phyloP scores from a whole-genome alignment of 2,888 invertebrate genomes.

The Silvanus unidentatus region DNA sequence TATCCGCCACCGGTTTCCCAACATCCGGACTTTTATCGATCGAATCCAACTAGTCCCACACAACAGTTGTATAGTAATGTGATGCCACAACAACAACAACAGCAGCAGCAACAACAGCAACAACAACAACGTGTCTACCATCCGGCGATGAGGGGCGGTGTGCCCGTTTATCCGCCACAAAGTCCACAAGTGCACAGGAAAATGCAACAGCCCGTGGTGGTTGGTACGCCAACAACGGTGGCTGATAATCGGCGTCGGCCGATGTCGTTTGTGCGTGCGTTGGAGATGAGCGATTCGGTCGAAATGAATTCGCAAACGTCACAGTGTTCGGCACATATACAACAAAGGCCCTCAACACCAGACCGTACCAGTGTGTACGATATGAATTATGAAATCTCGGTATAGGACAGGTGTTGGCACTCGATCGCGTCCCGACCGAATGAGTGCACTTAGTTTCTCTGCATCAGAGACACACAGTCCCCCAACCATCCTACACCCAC shows the following conservation, averaged over 20 bases:
- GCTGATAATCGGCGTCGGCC: constrained; percentile 59
- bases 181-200: constrained; percentile 56
- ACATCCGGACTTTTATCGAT: constrained; percentile 51
- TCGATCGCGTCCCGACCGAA: constrained; percentile 24
- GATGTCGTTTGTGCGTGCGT: constrained; percentile 82
- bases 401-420: constrained; percentile 61
- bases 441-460: constrained; percentile 42
- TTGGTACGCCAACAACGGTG: constrained; percentile 31
- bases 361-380: constrained; percentile 88
- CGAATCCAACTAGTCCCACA: constrained; percentile 71
- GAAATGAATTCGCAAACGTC: constrained; percentile 58
- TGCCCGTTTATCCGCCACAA: constrained; percentile 60
- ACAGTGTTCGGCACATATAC: constrained; percentile 44
- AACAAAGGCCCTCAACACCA: constrained; percentile 54
- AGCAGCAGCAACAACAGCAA: constrained; percentile 32
- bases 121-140: constrained; percentile 52
- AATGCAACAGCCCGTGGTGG: constrained; percentile 29
- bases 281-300: constrained; percentile 84
- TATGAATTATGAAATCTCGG: constrained; percentile 93
- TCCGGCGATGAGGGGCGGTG: constrained; percentile 60
- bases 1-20: constrained; percentile 43
- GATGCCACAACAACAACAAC: constrained; percentile 14
- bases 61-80: constrained; percentile 28
- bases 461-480: constrained; percentile 41
- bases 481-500: neutral